Conservation (phyloP, 2,797 vertebrate species). For the Phrynocephalus vlangalii region DNA sequence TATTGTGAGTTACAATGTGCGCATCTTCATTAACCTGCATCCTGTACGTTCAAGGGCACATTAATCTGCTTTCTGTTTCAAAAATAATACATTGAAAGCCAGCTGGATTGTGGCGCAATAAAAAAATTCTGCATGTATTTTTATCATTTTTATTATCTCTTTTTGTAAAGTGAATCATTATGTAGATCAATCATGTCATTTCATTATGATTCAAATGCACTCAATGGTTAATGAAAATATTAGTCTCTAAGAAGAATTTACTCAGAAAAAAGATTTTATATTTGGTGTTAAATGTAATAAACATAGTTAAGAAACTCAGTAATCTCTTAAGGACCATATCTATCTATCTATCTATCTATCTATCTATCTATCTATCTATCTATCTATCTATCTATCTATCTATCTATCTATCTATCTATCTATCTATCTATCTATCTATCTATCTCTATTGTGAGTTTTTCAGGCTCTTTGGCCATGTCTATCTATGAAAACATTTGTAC, state of each 20-base stretch:
- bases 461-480: too few species aligned
- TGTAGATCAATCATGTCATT: conserved; percentile 67
- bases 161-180: conserved; percentile 64
- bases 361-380: not conserved
- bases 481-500: too few species aligned
- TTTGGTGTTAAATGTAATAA: conserved; percentile 18
- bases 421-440: not conserved
- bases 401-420: not conserved
- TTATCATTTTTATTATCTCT: conserved; percentile 65
- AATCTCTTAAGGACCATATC: not conserved
- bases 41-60: conserved; percentile 66
- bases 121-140: conserved; percentile 58
- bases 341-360: too few species aligned
- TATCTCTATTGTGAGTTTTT: not conserved
- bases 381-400: not conserved
- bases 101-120: conserved; percentile 76
- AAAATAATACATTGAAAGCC: conserved; percentile 75
- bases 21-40: conserved; percentile 63
- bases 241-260: conserved; percentile 33
- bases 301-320: too few species aligned
- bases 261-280: conserved; percentile 26
- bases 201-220: conserved; percentile 62
- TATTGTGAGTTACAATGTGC: conserved; percentile 60
- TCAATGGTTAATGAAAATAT: conserved; percentile 64
- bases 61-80: conserved; percentile 71